These are phyloP conservation scores for Solen grandis DNA, from an alignment of 1,140 invertebrate genomes.

Conservation along the genomic window DNA sequence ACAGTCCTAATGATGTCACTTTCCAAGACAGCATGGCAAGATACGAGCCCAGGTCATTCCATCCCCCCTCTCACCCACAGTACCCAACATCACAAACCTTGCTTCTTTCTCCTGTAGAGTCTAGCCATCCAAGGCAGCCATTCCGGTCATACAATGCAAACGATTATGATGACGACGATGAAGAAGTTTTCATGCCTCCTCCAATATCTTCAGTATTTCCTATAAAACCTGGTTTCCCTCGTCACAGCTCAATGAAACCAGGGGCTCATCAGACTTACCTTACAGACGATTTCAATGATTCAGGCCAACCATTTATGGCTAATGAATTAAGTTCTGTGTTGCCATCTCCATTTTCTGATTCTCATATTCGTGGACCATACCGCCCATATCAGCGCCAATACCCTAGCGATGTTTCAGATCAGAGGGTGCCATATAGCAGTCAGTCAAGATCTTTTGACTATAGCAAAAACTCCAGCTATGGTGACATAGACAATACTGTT, in stretches of 20 bases:
- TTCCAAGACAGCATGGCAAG: slow-evolving; percentile 4
- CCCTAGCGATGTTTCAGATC: slow-evolving; percentile 29
- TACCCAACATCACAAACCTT: slow-evolving; percentile 20
- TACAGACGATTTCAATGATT: slow-evolving; percentile 55
- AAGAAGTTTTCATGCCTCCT: slow-evolving; percentile 62
- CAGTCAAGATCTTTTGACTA: slow-evolving; percentile 27
- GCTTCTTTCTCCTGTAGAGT: slow-evolving; percentile 31
- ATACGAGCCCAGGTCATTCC: slow-evolving; percentile 31
- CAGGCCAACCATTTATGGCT: slow-evolving; percentile 57
- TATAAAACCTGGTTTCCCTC: slow-evolving; percentile 58
- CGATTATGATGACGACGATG: slow-evolving; percentile 60
- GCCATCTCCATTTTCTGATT: slow-evolving; percentile 65
- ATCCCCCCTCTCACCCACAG: slow-evolving; percentile 6
- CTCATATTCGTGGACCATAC: slow-evolving; percentile 33
- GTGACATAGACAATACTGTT: slow-evolving; percentile 54
- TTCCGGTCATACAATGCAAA: slow-evolving; percentile 23
- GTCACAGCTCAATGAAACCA: slow-evolving; percentile 72
- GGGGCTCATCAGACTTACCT: slow-evolving; percentile 63
- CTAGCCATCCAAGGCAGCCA: not conserved
- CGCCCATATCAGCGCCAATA: slow-evolving; percentile 49
- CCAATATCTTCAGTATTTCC: slow-evolving; percentile 40
- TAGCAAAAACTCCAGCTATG: slow-evolving; percentile 44
- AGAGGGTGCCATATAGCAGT: slow-evolving; percentile 38
- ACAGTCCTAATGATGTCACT: slow-evolving; percentile 7
- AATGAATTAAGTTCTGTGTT: slow-evolving; percentile 77